These are phyloP conservation scores for Nasonia vitripennis DNA, from an alignment of 1,140 invertebrate genomes.

Conservation along the genomic window DNA sequence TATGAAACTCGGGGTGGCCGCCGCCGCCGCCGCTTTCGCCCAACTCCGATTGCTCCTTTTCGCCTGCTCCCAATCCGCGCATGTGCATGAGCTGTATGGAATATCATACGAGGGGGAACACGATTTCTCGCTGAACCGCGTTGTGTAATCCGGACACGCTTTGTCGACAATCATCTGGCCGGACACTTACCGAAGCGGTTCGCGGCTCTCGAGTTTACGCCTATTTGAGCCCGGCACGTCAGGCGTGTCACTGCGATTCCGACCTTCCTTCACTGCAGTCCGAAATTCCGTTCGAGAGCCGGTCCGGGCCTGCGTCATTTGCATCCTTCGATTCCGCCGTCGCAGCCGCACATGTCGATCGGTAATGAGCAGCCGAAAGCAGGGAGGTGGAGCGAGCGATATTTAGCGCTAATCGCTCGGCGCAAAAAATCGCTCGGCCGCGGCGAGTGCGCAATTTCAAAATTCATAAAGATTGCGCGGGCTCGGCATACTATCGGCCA, in stretches of 20 bases:
- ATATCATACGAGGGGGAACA: neutral
- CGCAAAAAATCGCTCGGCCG: neutral
- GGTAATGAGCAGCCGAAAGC: neutral
- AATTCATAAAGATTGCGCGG: too few species aligned
- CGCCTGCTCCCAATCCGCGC: too few species aligned
- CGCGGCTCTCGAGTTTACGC: neutral
- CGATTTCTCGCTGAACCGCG: conserved; percentile 12
- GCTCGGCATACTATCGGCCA: too few species aligned
- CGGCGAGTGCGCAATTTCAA: neutral
- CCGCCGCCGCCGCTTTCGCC: too few species aligned
- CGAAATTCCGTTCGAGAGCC: neutral
- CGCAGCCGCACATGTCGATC: conserved; percentile 35
- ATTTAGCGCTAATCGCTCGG: too few species aligned
- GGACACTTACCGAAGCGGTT: conserved; percentile 31
- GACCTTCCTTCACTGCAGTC: neutral
- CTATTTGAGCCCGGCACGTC: conserved; percentile 19
- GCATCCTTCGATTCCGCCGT: neutral
- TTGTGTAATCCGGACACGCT: conserved; percentile 12
- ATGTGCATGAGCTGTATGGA: neutral
- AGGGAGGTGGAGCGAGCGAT: too few species aligned
- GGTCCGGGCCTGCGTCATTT: neutral
- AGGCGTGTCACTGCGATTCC: conserved; percentile 12
- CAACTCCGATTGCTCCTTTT: too few species aligned
- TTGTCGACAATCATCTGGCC: conserved; percentile 29
- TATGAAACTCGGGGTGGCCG: neutral